These are phyloP conservation scores for Pseudoatta argentina DNA, from an alignment of 1,140 invertebrate species.

Conservation along the genomic window DNA sequence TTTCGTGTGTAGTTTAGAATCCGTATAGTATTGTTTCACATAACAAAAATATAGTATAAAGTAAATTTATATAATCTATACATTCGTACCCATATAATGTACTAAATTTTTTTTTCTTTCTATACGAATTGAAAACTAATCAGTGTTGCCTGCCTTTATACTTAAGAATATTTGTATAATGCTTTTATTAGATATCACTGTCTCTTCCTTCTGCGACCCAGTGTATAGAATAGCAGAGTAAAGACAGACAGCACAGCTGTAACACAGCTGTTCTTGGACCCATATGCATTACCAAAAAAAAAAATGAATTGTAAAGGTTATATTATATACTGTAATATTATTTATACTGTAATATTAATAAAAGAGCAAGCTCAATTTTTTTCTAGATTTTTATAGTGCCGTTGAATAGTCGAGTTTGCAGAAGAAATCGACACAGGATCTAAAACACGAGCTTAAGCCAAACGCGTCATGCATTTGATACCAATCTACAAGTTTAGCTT, in stretches of 20 bases:
- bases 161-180: slow-evolving; percentile 9
- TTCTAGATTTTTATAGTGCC: slow-evolving; percentile 53
- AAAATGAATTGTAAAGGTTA: slow-evolving; percentile 40
- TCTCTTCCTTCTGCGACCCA: slow-evolving; percentile 82
- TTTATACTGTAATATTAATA: slow-evolving; percentile 23
- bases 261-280: slow-evolving; percentile 85
- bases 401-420: slow-evolving; percentile 77
- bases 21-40: slow-evolving; percentile 10
- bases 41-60: background rate
- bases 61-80: background rate
- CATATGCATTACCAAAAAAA: slow-evolving; percentile 79
- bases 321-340: slow-evolving; percentile 27
- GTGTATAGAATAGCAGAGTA: slow-evolving; percentile 73
- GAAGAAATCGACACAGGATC: slow-evolving; percentile 81
- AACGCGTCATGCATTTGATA: slow-evolving; percentile 64
- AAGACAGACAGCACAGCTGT: slow-evolving; percentile 77
- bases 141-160: slow-evolving; percentile 69
- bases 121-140: slow-evolving; percentile 68
- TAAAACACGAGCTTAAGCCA: slow-evolving; percentile 58
- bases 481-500: background rate
- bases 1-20: slow-evolving; percentile 69
- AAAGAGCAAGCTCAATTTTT: slow-evolving; percentile 58
- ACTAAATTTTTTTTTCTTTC: background rate
- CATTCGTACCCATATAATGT: background rate
- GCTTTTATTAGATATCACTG: slow-evolving; percentile 72